phyloP scores from a whole-genome alignment of 2,888 invertebrate species.

The Encarsia formosa region DNA sequence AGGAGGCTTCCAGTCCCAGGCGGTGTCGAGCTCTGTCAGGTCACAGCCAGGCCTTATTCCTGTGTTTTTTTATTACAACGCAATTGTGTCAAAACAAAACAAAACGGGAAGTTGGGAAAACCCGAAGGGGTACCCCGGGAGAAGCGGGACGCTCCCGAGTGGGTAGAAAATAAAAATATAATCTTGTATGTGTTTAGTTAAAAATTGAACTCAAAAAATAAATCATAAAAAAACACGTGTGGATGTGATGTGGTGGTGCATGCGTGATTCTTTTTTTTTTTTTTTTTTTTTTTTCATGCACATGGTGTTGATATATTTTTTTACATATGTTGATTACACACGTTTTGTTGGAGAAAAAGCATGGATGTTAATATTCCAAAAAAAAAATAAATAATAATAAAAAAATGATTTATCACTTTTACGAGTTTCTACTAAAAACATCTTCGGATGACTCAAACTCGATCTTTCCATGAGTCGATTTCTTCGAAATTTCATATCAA shows the following conservation, averaged over 20 bases:
- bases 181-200: conserved; percentile 23
- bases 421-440: too few species aligned
- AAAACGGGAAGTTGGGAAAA: too few species aligned
- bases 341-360: too few species aligned
- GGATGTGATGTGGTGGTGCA: conserved; percentile 17
- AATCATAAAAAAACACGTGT: conserved; percentile 23
- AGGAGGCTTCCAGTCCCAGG: conserved; percentile 55
- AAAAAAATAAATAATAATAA: too few species aligned
- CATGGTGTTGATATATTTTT: not conserved
- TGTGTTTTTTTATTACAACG: conserved; percentile 49
- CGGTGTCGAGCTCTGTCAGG: conserved; percentile 71
- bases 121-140: too few species aligned
- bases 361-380: too few species aligned
- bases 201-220: conserved; percentile 24
- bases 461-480: too few species aligned
- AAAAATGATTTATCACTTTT: too few species aligned
- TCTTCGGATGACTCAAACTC: too few species aligned
- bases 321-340: too few species aligned
- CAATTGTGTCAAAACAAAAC: conserved; percentile 45
- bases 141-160: conserved; percentile 25
- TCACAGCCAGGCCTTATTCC: conserved; percentile 80
- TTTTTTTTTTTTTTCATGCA: too few species aligned
- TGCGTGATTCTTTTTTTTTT: conserved; percentile 1
- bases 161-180: conserved; percentile 26
- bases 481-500: too few species aligned